A percentile compares a stretch with the other conserved stretches of the same genome.
Conservation (phyloP, 1,140 invertebrate species). For the Patella vulgata region DNA sequence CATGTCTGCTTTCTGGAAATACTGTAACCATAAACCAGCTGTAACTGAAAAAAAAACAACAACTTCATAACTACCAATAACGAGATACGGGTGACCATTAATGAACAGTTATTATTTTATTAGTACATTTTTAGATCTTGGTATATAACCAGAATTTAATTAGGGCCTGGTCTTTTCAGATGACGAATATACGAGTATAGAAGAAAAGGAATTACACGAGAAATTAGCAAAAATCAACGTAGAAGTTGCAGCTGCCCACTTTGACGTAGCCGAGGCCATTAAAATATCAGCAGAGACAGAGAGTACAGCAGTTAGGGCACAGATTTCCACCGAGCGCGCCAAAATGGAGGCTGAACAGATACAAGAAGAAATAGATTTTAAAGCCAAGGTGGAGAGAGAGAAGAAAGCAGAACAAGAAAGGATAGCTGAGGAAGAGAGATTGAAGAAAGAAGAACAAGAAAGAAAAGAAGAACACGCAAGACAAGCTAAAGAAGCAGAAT, state of each 20-base stretch:
- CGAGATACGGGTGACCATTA: no score
- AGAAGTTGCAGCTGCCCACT: constrained; percentile 47
- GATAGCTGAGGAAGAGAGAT: constrained; percentile 35
- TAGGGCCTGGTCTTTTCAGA: constrained; percentile 23
- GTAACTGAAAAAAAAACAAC: no score
- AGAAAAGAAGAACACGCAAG: constrained; percentile 34
- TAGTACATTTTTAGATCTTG: neutral
- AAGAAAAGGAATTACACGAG: constrained; percentile 46
- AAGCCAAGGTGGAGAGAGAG: constrained; percentile 36
- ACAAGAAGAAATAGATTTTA: constrained; percentile 41
- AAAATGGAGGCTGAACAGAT: constrained; percentile 44
- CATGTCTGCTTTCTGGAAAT: no score
- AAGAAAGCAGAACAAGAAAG: constrained; percentile 39
- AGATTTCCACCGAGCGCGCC: constrained; percentile 47
- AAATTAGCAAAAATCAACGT: constrained; percentile 51
- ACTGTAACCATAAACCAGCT: no score
- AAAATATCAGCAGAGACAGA: constrained; percentile 53
- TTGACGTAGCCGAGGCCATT: constrained; percentile 49
- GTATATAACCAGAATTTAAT: neutral
- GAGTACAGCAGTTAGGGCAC: constrained; percentile 40
- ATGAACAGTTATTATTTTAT: no score
- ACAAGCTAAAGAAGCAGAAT: constrained; percentile 43
- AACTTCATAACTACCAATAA: no score
- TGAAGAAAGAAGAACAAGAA: constrained; percentile 31
- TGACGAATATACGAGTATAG: constrained; percentile 42